Conservation (phyloP, 1,140 invertebrate genomes). For the Triops cancriformis region DNA sequence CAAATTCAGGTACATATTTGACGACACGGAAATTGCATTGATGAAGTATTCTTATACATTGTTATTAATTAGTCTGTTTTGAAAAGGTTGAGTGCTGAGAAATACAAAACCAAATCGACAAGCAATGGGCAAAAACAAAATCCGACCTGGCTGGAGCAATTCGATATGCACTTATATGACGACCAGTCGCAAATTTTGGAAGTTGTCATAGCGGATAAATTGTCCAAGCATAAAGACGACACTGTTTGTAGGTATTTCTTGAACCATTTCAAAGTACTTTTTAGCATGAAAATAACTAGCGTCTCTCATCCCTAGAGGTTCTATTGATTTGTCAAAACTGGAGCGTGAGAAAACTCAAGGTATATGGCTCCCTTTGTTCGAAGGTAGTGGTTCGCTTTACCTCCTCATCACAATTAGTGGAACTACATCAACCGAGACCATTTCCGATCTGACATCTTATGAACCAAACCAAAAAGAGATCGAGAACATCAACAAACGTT, state of each 20-base stretch:
- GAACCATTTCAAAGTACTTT: conserved; percentile 17
- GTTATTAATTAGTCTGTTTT: neutral
- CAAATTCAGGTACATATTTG: conserved; percentile 71
- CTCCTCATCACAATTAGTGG: conserved; percentile 89
- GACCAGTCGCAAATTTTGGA: conserved; percentile 78
- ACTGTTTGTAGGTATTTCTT: conserved; percentile 62
- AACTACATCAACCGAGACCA: conserved; percentile 81
- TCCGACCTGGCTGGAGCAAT: conserved; percentile 93
- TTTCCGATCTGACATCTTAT: conserved; percentile 77
- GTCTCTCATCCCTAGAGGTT: conserved; percentile 51
- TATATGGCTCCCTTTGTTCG: conserved; percentile 69
- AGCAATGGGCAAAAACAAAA: conserved; percentile 59
- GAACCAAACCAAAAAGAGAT: conserved; percentile 66
- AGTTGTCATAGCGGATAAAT: conserved; percentile 82
- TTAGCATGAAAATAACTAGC: neutral
- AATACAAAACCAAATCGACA: conserved; percentile 92
- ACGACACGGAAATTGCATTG: neutral
- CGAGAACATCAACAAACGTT: conserved; percentile 57
- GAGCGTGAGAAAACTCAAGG: conserved; percentile 85
- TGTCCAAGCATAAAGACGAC: conserved; percentile 71
- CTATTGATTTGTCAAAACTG: conserved; percentile 73
- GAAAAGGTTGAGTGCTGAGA: conserved; percentile 83
- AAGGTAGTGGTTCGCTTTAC: conserved; percentile 76
- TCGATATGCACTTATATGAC: conserved; percentile 92
- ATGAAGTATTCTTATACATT: neutral